Percentiles rank a stretch among this genome's conserved stretches.
These are phyloP conservation scores for Chiloscyllium plagiosum DNA, from an alignment of 2,113 vertebrate species.

Conservation along the genomic window DNA sequence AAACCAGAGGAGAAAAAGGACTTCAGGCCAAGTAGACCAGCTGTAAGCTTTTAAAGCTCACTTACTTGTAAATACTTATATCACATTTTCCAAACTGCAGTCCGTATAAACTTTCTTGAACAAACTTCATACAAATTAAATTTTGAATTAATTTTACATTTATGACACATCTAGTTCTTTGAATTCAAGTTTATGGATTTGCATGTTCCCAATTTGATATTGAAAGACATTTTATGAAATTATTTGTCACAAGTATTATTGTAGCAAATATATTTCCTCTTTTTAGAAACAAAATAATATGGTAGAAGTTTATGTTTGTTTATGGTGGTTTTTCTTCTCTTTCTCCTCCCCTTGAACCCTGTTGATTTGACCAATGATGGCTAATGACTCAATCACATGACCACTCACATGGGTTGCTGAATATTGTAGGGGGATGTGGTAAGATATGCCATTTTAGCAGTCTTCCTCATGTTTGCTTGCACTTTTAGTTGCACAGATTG, in stretches of 20 bases:
- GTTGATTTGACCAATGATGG: slow-evolving; percentile 37
- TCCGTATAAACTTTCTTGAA: not conserved
- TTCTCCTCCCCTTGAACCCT: slow-evolving; percentile 33
- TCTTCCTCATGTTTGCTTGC: not conserved
- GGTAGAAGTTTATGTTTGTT: not conserved
- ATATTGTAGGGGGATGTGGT: slow-evolving; percentile 57
- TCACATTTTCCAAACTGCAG: not conserved
- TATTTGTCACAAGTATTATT: not conserved
- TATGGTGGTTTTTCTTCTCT: slow-evolving; percentile 39
- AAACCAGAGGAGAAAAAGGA: slow-evolving; percentile 87
- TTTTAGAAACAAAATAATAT: not conserved
- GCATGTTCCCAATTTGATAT: not conserved
- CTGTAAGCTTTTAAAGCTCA: slow-evolving; percentile 64
- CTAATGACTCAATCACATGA: slow-evolving; percentile 44
- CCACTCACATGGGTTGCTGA: slow-evolving; percentile 38
- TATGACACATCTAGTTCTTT: not conserved
- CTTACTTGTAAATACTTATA: not conserved
- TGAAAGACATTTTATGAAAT: not conserved
- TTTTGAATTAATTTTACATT: not conserved
- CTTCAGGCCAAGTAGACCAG: slow-evolving; percentile 73
- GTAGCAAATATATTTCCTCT: not conserved
- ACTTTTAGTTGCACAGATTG: not conserved
- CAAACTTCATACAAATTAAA: not conserved
- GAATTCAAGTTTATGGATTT: not conserved
- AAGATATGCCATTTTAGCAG: slow-evolving; percentile 44